Evolutionary conservation across 2,797 vertebrate genomes (phyloP), one percentile per base, ranked within the genome.

Genomic region (Scomberomorus guttatus): DNA sequence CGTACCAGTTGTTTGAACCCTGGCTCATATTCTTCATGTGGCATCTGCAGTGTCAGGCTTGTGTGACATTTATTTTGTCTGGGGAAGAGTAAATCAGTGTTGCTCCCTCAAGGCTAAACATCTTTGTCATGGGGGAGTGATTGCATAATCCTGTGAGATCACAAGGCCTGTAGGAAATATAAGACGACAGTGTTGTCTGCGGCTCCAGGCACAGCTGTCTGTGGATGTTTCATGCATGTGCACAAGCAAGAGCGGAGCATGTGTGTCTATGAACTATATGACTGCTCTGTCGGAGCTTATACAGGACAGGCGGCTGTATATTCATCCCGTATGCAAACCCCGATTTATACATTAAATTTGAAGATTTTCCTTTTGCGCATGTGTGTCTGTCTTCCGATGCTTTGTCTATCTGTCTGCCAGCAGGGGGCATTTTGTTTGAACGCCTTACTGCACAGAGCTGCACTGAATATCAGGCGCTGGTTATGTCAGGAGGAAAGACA

Each of bases 61-160:
- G 70, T 87, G 71, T 89, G 88, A 87, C 87, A 87, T 87, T 87
- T 81, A 87, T 89, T 90, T 90, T 88, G 85, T 89, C 81, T 88
- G 78, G 83, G 72, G 60, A 79, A 70, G 81, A 91, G 82, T 89
- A 90, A 89, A 91, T 90, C 87, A 89, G 77, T 44, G 68, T 72
- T 65, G 61, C 77, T 91, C 81, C 85, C 81, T 84, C 69, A 80
- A 91, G 87, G 86, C 90, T 86, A 80, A 87, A 82, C 78, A 73
- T 92, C 86, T 93, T 91, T 92, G 88, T 92, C 88, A 90, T 86
- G 88, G 73, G 82, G 83, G 85, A 87, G 84, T 69, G 92, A 92
- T 93, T 94, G 89, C 92, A 90, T 93, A 92, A 94, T 93, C 85
- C 83, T 86, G 74, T 84, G 90, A 92, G 88, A 92, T 91, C 91